Conservation (phyloP, 2,888 invertebrate genomes). For the Agrotis clavis region DNA sequence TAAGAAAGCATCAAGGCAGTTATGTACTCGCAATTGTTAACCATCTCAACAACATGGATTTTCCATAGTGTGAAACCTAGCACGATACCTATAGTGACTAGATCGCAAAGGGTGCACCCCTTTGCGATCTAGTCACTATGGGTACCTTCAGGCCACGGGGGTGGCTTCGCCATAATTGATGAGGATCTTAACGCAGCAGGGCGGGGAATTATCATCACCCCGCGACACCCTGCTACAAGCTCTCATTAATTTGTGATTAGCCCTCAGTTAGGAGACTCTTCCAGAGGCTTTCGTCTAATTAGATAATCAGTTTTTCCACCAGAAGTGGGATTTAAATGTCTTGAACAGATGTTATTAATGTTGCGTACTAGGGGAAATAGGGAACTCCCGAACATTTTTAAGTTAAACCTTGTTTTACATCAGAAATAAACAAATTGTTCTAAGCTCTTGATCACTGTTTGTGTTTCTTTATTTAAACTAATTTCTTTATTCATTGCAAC, state of each 20-base stretch:
- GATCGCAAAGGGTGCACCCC: slow-evolving; percentile 78
- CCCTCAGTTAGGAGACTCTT: slow-evolving; percentile 85
- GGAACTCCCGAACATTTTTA: slow-evolving; percentile 42
- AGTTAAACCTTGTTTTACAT: slow-evolving; percentile 34
- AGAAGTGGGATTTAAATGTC: slow-evolving; percentile 75
- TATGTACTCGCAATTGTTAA: background rate
- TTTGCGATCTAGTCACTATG: too few species aligned
- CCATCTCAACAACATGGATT: slow-evolving; percentile 6
- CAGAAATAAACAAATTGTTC: slow-evolving; percentile 45
- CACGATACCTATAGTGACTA: slow-evolving; percentile 61
- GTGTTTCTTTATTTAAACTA: slow-evolving; percentile 27
- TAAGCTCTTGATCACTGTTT: slow-evolving; percentile 27
- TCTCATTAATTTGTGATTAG: slow-evolving; percentile 91
- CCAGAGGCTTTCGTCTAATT: slow-evolving; percentile 87
- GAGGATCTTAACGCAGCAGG: slow-evolving; percentile 90
- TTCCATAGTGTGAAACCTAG: slow-evolving; percentile 47
- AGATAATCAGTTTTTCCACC: slow-evolving; percentile 86
- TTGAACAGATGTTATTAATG: slow-evolving; percentile 78
- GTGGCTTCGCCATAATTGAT: slow-evolving; percentile 89
- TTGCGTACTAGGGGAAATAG: slow-evolving; percentile 61
- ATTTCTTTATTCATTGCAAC: slow-evolving; percentile 27
- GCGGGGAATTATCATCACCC: slow-evolving; percentile 88
- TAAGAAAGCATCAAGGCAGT: background rate
- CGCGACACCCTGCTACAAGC: slow-evolving; percentile 87
- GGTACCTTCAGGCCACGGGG: slow-evolving; percentile 72